Evolutionary conservation across 2,888 invertebrate genomes (phyloP), one percentile per base, ranked within the genome.

Genomic region (Idaea dimidiata): DNA sequence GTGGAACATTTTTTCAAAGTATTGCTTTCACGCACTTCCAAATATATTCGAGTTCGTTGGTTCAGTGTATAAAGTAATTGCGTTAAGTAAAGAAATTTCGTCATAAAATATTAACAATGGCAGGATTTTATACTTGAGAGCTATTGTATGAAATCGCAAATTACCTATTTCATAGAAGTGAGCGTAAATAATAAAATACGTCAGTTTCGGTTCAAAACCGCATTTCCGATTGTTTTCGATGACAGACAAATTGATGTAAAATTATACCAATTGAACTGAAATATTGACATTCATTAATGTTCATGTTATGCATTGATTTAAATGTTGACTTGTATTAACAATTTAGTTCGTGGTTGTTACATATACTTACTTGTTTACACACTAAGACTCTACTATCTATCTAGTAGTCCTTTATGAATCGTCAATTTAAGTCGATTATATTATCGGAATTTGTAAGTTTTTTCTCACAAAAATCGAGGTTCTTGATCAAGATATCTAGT

Each of bases 81-180:
- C 10, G 43, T 43, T 8, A 10, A 3, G 14, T 14, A 14, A 8
- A 14, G 3, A 8, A 14, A 10, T 10, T 10, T 33, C 14, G 10
- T 8, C 14, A 43, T 43, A 43, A 43, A 43, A 43, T 43, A 43
- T 43, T 24, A 24, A 24, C 24, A 43, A 43, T 10, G 3, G 43
- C 10, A 43, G 8, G 43, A 10, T 43, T 43, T 14, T 43, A 10
- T 24, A 24, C 43, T 43, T 43, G 43, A 14, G 10, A 43, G 43
- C 43, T 59, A 66, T 56, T 60, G 54, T 56, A 72, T 62, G 53
- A 63, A 64, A 56, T 66, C 67, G 64, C 58, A 53, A 60, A 62
- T 58, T 64, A 63, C 43, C 59, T 62, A 72, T 62, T 58, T 63
- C 57, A 17, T 17, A 16, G 17, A 32, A 58, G 61, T 31, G 59